Evolutionary conservation across 2,797 vertebrate species (phyloP).

Genomic region (Amazona ochrocephala): DNA sequence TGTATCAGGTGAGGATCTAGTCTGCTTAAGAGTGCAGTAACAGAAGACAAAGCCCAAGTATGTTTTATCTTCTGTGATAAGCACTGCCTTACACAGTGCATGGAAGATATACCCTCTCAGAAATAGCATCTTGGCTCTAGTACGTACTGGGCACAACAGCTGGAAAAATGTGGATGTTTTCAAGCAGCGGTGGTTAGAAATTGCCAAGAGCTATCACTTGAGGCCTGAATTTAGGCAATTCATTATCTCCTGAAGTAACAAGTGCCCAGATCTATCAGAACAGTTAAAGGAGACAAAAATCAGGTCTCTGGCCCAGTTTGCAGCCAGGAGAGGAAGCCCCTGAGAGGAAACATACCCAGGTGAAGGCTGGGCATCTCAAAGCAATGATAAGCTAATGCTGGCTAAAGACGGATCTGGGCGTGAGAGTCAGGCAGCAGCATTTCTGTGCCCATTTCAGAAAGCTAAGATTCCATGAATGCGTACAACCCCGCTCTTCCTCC

Average conservation of each 20-base stretch:
- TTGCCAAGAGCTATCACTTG: not conserved
- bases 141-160: not conserved
- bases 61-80: slow-evolving; percentile 6
- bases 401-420: not conserved
- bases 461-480: not conserved
- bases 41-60: slow-evolving; percentile 18
- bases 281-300: not conserved
- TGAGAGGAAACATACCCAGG: not conserved
- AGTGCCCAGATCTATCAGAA: not conserved
- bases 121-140: not conserved
- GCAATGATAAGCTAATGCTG: not conserved
- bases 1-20: slow-evolving; percentile 19
- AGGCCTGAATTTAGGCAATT: not conserved
- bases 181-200: not conserved
- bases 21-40: not conserved
- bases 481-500: not conserved
- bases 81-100: not conserved
- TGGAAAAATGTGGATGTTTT: slow-evolving; percentile 21
- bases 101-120: not conserved
- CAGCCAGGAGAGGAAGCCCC: not conserved
- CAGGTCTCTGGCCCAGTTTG: not conserved
- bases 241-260: not conserved
- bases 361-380: not conserved
- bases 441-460: not conserved
- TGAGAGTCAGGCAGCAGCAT: not conserved